Evolutionary conservation across 2,113 vertebrate genomes (phyloP).

Genomic region (Melospiza melodia): DNA sequence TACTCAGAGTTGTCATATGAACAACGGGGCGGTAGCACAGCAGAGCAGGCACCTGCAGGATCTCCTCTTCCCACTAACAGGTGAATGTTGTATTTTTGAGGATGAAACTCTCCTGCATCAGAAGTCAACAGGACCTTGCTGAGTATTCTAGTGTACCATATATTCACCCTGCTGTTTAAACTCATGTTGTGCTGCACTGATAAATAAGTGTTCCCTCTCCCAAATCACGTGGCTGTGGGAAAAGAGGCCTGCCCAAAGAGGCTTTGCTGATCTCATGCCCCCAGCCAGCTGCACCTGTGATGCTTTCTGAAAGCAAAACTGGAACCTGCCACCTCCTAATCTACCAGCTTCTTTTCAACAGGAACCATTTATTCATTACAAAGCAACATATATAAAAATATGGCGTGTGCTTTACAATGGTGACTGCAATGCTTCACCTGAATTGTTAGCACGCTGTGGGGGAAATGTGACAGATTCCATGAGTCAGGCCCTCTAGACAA

Average conservation of each 20-base stretch:
- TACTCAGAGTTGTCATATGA: fast-evolving
- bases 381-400: background rate
- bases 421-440: background rate
- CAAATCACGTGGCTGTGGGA: background rate
- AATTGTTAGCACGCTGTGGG: background rate
- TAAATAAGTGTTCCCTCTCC: background rate
- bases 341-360: background rate
- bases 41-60: background rate
- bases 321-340: background rate
- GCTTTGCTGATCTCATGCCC: background rate
- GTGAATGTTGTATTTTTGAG: background rate
- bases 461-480: background rate
- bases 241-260: background rate
- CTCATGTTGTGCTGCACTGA: background rate
- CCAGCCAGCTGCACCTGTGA: background rate
- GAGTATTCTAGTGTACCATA: background rate
- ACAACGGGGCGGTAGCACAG: fast-evolving
- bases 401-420: background rate
- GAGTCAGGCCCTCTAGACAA: slow-evolving; percentile 29
- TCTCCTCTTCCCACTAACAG: background rate
- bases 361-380: background rate
- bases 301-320: background rate
- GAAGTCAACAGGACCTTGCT: background rate
- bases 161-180: background rate
- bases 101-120: background rate